These are phyloP conservation scores for Ryuthela nishihirai DNA, from an alignment of 2,888 invertebrate species.

Conservation along the genomic window DNA sequence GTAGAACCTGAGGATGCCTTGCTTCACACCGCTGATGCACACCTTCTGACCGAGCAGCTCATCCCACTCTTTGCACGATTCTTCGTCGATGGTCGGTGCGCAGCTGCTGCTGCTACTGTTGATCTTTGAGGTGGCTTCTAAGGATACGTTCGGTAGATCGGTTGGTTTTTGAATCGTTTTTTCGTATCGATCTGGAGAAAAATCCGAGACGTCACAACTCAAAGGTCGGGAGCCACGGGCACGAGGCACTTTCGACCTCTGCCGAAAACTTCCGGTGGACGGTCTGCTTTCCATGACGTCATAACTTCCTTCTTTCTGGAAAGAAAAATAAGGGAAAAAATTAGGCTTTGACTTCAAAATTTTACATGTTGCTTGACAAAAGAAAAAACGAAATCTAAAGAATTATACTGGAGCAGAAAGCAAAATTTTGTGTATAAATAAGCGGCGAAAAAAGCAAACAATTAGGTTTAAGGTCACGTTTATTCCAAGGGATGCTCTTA, in stretches of 20 bases:
- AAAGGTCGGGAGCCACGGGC: constrained; percentile 7
- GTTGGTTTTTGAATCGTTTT: too few relatives aligned
- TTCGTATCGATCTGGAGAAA: too few relatives aligned
- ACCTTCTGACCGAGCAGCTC: constrained; percentile 52
- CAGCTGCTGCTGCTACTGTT: too few relatives aligned
- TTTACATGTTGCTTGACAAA: too few relatives aligned
- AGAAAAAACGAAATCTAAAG: neutral
- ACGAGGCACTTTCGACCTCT: constrained; percentile 28
- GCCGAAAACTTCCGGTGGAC: constrained; percentile 12
- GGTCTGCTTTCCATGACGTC: constrained; percentile 10
- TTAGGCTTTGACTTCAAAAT: neutral
- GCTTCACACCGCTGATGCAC: constrained; percentile 52
- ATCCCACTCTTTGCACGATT: constrained; percentile 27
- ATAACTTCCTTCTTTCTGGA: constrained; percentile 19
- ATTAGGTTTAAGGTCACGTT: too few relatives aligned
- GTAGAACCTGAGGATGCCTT: constrained; percentile 58
- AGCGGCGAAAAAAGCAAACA: too few relatives aligned
- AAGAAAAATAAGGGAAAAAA: constrained; percentile 2
- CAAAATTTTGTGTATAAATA: too few relatives aligned
- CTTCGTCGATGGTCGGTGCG: constrained; percentile 1
- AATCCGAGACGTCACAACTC: constrained; percentile 1
- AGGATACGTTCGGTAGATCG: too few relatives aligned
- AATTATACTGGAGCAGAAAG: too few relatives aligned
- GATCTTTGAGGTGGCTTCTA: too few relatives aligned
- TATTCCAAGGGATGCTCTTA: too few relatives aligned